Conservation (phyloP, 2,797 vertebrate species). For the Eupleurogrammus muticus region DNA sequence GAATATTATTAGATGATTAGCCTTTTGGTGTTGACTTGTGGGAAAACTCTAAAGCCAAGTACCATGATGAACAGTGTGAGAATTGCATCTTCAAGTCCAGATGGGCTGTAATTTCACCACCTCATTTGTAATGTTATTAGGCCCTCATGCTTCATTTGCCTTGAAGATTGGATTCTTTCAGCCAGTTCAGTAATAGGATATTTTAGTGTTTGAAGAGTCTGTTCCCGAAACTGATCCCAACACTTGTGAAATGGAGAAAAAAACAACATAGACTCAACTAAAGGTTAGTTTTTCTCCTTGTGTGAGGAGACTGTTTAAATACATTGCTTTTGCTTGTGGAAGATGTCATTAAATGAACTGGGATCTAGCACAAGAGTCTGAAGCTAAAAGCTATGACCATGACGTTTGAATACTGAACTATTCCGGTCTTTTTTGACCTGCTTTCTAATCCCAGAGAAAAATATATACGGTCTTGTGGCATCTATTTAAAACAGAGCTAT, state of each 20-base stretch:
- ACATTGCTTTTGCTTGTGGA: not conserved
- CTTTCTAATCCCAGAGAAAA: too few species aligned
- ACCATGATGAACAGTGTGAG: conserved; percentile 28
- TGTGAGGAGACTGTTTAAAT: too few species aligned
- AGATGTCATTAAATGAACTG: too few species aligned
- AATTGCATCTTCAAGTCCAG: conserved; percentile 45
- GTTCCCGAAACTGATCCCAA: conserved; percentile 34
- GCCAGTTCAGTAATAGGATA: conserved; percentile 42
- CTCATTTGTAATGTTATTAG: conserved; percentile 48
- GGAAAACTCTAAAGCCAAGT: conserved; percentile 16
- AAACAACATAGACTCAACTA: too few species aligned
- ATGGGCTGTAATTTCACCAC: conserved; percentile 46
- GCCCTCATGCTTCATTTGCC: conserved; percentile 48
- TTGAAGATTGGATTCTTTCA: conserved; percentile 52
- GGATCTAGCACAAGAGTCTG: too few species aligned
- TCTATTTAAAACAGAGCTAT: too few species aligned
- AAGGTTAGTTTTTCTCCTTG: too few species aligned
- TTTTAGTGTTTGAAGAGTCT: conserved; percentile 35
- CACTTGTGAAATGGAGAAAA: too few species aligned
- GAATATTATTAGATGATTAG: conserved; percentile 3
- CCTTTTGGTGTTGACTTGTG: conserved; percentile 13
- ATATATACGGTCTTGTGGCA: too few species aligned
- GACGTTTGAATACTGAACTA: too few species aligned
- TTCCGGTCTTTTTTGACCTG: too few species aligned
- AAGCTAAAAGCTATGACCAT: too few species aligned